Evolutionary conservation across 1,140 invertebrate genomes (phyloP).

Genomic region (Lordiphosa stackelbergi): DNA sequence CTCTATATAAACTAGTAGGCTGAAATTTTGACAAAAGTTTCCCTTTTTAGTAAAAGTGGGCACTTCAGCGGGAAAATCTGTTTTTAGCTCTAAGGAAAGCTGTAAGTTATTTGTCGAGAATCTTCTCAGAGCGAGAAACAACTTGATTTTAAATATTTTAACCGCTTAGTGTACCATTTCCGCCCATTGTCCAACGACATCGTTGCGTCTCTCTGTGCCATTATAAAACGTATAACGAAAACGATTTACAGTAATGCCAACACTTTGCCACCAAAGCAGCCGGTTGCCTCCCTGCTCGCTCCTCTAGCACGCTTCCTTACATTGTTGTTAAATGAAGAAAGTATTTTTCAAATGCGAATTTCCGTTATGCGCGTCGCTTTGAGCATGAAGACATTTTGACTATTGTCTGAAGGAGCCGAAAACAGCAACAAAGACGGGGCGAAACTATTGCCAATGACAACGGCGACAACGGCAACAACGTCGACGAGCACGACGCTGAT

Average conservation of each 20-base stretch:
- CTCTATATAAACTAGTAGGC: too few species aligned
- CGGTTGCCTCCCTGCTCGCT: conserved; percentile 4
- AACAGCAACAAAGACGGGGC: conserved; percentile 60
- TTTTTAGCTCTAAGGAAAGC: too few species aligned
- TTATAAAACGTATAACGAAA: conserved; percentile 75
- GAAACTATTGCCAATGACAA: conserved; percentile 71
- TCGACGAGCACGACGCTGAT: conserved; percentile 58
- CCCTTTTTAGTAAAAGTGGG: too few species aligned
- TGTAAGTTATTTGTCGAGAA: too few species aligned
- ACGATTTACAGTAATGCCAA: conserved; percentile 74
- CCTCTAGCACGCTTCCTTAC: conserved; percentile 29
- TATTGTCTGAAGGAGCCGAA: conserved; percentile 59
- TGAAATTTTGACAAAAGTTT: too few species aligned
- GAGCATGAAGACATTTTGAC: conserved; percentile 74
- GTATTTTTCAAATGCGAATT: conserved; percentile 75
- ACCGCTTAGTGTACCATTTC: conserved; percentile 17
- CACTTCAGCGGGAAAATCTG: too few species aligned
- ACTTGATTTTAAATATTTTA: background rate
- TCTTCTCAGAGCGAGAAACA: too few species aligned
- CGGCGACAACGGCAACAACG: conserved; percentile 24
- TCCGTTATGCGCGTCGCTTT: conserved; percentile 69
- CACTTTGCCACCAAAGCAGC: conserved; percentile 60
- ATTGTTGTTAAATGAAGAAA: conserved; percentile 75
- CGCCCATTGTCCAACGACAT: conserved; percentile 52
- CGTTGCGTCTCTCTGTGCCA: conserved; percentile 45